phyloP scores from a whole-genome alignment of 1,140 invertebrate genomes.

The Cotesia typhae region DNA sequence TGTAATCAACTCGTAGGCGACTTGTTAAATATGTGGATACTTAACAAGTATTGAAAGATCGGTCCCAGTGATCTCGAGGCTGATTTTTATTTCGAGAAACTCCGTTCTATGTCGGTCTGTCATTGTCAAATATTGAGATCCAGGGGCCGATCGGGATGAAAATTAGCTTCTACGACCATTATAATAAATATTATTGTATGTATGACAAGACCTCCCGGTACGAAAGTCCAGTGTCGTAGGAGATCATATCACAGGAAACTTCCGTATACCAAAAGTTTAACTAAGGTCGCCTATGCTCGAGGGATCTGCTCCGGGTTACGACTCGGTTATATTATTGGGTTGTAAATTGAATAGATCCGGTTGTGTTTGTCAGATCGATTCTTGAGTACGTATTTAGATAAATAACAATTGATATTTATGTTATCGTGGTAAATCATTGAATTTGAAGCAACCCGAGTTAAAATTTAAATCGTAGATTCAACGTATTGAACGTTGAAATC shows the following conservation, averaged over 20 bases:
- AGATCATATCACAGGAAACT: conserved; percentile 12
- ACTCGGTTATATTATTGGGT: conserved; percentile 48
- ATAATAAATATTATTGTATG: conserved; percentile 30
- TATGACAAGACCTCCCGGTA: conserved; percentile 36
- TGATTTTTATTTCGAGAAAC: background rate
- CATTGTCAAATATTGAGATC: background rate
- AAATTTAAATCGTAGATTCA: too few relatives aligned
- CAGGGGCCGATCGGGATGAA: conserved; percentile 10
- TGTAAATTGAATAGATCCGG: conserved; percentile 47
- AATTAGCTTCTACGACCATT: conserved; percentile 14
- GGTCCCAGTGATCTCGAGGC: background rate
- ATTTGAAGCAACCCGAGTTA: too few relatives aligned
- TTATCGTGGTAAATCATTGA: too few relatives aligned
- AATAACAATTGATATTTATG: too few relatives aligned
- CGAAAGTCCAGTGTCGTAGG: conserved; percentile 31
- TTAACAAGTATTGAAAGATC: background rate
- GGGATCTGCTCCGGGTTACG: conserved; percentile 6
- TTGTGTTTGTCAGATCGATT: conserved; percentile 8
- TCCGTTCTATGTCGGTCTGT: too few relatives aligned
- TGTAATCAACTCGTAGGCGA: conserved; percentile 31
- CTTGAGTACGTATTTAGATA: too few relatives aligned
- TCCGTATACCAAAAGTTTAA: conserved; percentile 18
- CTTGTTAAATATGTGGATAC: background rate
- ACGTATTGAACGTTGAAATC: too few relatives aligned
- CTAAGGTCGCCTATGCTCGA: background rate